Base-by-base conservation (phyloP, 2,888 invertebrate genomes). In the Mimachlamys varia region DNA sequence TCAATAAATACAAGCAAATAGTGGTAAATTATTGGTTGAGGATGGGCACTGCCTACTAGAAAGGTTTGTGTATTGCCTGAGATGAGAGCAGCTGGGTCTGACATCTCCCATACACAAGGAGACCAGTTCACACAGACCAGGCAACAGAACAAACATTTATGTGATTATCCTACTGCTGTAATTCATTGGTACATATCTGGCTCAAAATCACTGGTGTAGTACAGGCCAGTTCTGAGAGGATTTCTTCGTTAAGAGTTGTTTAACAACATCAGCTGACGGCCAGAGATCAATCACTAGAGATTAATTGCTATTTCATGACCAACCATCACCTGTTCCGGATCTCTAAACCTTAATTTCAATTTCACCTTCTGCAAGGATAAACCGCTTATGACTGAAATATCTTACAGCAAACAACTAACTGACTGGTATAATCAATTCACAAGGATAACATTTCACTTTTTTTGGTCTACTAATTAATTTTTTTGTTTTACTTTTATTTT, bases 31-130 rank as follows among this genome's bases (percentile, higher is more conserved):
- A 76, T 76, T 33, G 33, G 76, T 12, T 15, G 76, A 76, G 33
- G 33, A 76, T 76, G 7, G 76, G 33, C 0, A 33, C 4, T 1
- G 5, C 15, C 15, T 53, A 12, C 19, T 22, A 22, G 1, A 5
- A 13, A 62, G 27, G 27, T 62, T 22, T 76, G 76, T 76, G 33
- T 76, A 76, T 76, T 76, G 76, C 27, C 5, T 76, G 76, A 76
- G 76, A 76, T 33, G 22, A 76, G 33, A 76, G 17, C 76, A 76
- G 76, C 76, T 76, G 76, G 76, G 12, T 0, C 7, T 76, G 33
- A 76, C 76, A 76, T 76, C 76, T 76, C 27, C 76, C 76, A 76
- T 27, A 76, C 76, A 76, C 33, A 76, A 76, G 76, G 76, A 76
- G 76, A 27, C 12, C 27, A n/a, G 76, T 76, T 76, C 76, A 76